These are phyloP conservation scores for Tiphia femorata DNA, from an alignment of 2,888 invertebrate species.

Conservation along the genomic window DNA sequence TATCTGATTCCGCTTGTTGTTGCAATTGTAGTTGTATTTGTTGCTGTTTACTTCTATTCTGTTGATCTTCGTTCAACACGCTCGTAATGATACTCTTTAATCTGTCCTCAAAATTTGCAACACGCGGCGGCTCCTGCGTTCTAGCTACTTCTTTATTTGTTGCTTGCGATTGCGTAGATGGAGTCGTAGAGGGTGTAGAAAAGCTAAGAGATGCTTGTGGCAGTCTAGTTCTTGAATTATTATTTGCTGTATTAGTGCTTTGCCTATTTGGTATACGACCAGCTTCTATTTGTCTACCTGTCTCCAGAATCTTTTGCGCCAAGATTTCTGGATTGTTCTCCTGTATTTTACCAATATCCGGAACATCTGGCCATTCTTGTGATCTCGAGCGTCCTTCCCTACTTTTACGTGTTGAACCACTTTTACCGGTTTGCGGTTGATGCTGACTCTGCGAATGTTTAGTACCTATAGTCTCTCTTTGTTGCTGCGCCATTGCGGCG, in stretches of 20 bases:
- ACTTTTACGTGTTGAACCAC: slow-evolving; percentile 74
- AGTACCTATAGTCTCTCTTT: slow-evolving; percentile 55
- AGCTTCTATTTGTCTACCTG: slow-evolving; percentile 90
- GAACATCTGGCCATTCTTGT: slow-evolving; percentile 93
- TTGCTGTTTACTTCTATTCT: slow-evolving; percentile 69
- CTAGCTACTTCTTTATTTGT: slow-evolving; percentile 61
- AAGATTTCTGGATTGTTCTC: slow-evolving; percentile 92
- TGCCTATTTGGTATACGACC: slow-evolving; percentile 73
- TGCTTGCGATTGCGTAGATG: slow-evolving; percentile 45
- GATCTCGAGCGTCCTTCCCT: slow-evolving; percentile 84
- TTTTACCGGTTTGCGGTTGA: slow-evolving; percentile 55
- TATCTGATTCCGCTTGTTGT: slow-evolving; percentile 64
- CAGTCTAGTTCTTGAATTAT: slow-evolving; percentile 54
- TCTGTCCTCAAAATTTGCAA: slow-evolving; percentile 90
- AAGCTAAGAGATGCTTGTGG: slow-evolving; percentile 65
- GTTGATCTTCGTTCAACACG: slow-evolving; percentile 87
- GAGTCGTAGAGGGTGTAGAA: slow-evolving; percentile 43
- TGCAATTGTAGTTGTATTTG: slow-evolving; percentile 59
- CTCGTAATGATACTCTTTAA: slow-evolving; percentile 65
- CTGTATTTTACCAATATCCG: slow-evolving; percentile 90
- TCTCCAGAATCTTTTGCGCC: slow-evolving; percentile 91
- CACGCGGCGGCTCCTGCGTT: slow-evolving; percentile 84
- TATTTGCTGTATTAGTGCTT: slow-evolving; percentile 31
- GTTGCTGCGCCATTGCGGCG: slow-evolving; percentile 69
- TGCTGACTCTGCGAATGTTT: slow-evolving; percentile 51